Percentiles rank a stretch among this genome's conserved stretches.
Conservation (phyloP, 2,797 vertebrate species). For the Diceros bicornis region DNA sequence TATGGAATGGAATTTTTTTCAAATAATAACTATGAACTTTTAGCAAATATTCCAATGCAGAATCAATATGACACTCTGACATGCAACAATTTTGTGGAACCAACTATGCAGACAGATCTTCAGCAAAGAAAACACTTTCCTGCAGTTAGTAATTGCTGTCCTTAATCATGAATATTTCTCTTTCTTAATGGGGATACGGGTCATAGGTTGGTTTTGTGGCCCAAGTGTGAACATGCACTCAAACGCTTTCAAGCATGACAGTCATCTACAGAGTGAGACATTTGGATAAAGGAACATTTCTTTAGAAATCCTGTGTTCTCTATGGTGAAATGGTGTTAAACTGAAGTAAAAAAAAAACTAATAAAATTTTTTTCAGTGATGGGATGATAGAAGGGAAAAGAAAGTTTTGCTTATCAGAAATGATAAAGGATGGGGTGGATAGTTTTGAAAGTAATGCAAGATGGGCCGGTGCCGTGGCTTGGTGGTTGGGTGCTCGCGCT, state of each 20-base stretch:
- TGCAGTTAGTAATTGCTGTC: not conserved
- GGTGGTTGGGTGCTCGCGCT: too few relatives aligned
- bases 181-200: not conserved
- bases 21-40: not conserved
- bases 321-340: not conserved
- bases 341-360: not conserved
- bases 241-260: not conserved
- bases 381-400: not conserved
- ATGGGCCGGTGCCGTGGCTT: too few relatives aligned
- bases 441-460: not conserved
- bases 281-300: not conserved
- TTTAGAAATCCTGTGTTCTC: not conserved
- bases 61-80: not conserved
- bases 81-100: not conserved
- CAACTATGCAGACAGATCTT: not conserved
- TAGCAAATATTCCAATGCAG: not conserved
- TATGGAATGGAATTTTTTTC: not conserved
- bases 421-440: not conserved
- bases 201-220: not conserved
- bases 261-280: not conserved
- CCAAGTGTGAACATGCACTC: not conserved
- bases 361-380: not conserved
- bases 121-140: not conserved
- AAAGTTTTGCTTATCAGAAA: not conserved
- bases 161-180: not conserved